Base-by-base conservation (phyloP, 2,113 vertebrate species). In the Cettia cetti region DNA sequence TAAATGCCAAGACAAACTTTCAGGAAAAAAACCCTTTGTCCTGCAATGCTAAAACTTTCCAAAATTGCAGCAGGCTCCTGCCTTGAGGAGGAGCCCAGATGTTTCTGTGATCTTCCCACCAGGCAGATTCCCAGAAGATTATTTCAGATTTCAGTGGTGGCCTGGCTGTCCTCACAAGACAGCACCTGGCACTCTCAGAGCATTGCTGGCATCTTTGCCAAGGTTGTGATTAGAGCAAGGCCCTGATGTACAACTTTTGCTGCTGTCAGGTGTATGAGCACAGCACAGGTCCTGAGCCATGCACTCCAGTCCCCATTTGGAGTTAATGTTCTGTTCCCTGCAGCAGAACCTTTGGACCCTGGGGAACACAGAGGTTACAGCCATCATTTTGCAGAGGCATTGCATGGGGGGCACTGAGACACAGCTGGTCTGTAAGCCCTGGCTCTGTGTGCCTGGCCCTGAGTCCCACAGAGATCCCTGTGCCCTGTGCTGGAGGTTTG, bases 231-330 rank as follows among this genome's bases (percentile, higher is more conserved):
- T 17, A n/a, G 26, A 70, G 61, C 5, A 37, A 40, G 10, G 26
- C 27, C 5, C 3, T 64, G 44, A 23, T 23, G 14, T 26, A 2
- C n/a, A 35, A 3, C 1, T 4, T 7, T 13, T 33, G 33, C 37
- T 6, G 3, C 7, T 42, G 14, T 37, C 3, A 4, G 53, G 21
- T 10, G 15, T 15, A 5, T 18, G n/a, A 44, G 11, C 9, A 4
- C 2, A 9, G 16, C 26, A 33, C 8, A 15, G 1, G 13, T 4
- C 24, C 33, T 15, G 31, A 39, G 11, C 7, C 20, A 18, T 4
- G 10, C 8, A 7, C 19, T 39, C 17, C 23, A 28, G n/a, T 0
- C 59, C 39, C 30, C 35, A 1, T 7, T 2, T 37, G 44, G 59
- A 53, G 69, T 3, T 9, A 13, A 2, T n/a, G n/a, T n/a, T n/a